Base-by-base conservation (phyloP, 1,140 invertebrate genomes). In the Dendroctonus ponderosae region DNA sequence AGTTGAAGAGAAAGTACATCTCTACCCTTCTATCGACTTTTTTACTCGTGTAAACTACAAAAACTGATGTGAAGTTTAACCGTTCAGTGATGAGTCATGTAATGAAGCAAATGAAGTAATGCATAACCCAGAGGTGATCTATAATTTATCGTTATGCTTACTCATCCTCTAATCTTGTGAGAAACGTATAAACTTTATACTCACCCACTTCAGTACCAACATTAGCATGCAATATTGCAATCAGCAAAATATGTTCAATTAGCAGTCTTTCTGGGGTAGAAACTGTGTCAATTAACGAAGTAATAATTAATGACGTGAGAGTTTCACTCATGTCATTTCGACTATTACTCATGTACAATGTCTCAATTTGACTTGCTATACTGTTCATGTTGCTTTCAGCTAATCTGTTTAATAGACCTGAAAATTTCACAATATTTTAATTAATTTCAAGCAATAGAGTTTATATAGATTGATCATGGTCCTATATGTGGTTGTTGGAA, bases 171-270 rank as follows among this genome's bases (percentile, higher is more conserved):
- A 26, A 26, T 26, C 26, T 26, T 26, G 26, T 26, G 26, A 26
- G 3, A 26, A 26, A 2, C 26, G 26, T 3, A 5, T 15, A 52
- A 52, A 52, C 12, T 6, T 15, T 15, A 15, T 52, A 12, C 78
- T 84, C 81, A 86, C 92, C 93, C 57, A 97, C 85, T 87, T 97
- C 94, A 14, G 85, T 87, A 12, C 92, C 96, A 67, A 97, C 84
- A 81, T 97, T 97, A 0, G 91, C 91, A 80, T 97, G 94, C 6
- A 97, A 78, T 62, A 94, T 85, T 0, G 91, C 84, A 12, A 97
- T 81, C 0, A 97, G 77, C 73, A 96, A 86, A 53, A 90, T 86
- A 75, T 96, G 88, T 75, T 97, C 95, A 50, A 91, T 85, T 0
- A 93, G 80, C 69, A 97, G 82, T 41, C 92, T 79, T 72, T 94